Percentiles rank a stretch among this genome's conserved stretches.
Evolutionary conservation across 2,113 vertebrate genomes (phyloP).

Genomic region (Oxyura jamaicensis): DNA sequence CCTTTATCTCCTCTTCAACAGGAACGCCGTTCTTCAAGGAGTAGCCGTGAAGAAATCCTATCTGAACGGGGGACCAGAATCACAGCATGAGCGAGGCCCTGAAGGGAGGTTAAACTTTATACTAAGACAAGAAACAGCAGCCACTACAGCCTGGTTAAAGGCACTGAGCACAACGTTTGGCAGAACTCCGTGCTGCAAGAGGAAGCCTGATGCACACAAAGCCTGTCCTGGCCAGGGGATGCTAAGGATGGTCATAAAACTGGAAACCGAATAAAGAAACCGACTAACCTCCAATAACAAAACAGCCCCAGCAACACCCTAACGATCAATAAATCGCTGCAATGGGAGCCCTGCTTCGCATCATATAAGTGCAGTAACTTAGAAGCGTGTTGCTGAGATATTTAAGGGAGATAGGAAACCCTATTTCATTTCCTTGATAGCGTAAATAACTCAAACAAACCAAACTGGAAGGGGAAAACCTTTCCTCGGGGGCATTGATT

Average conservation of each 20-base stretch:
- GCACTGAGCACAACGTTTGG: not conserved
- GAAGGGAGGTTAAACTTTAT: not conserved
- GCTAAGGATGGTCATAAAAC: not conserved
- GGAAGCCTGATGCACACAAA: not conserved
- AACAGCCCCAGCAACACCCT: not conserved
- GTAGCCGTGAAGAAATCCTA: rapidly evolving
- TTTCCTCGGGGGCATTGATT: rapidly evolving
- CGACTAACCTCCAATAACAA: rapidly evolving
- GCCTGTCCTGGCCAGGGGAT: not conserved
- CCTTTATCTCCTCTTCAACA: not conserved
- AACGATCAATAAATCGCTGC: rapidly evolving
- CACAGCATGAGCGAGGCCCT: not conserved
- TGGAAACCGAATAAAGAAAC: not conserved
- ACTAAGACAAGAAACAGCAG: not conserved
- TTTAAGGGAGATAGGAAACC: rapidly evolving
- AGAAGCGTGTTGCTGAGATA: not conserved
- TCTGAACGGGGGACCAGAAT: not conserved
- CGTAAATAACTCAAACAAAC: not conserved
- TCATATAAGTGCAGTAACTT: rapidly evolving
- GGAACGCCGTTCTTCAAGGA: rapidly evolving
- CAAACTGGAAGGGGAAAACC: not conserved
- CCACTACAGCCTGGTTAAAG: not conserved
- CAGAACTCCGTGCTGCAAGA: rapidly evolving
- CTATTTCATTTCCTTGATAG: rapidly evolving
- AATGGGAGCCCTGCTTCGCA: not conserved